Conservation (phyloP, 2,888 invertebrate species). For the Seira musarum region DNA sequence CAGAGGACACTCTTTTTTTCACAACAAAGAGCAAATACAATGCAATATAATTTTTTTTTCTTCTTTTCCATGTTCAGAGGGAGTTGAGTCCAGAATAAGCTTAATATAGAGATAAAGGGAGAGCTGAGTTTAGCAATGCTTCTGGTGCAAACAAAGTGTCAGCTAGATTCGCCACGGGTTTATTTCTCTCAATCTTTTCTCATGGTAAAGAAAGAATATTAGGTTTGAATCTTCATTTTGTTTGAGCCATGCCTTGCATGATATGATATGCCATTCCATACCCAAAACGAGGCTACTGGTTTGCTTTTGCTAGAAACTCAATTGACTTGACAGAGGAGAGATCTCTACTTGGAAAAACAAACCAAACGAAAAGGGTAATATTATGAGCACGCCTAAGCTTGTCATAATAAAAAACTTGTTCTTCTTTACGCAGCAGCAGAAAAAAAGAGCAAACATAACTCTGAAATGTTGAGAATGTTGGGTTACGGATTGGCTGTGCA, state of each 20-base stretch:
- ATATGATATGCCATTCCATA: too few relatives aligned
- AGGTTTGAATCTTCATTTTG: not conserved
- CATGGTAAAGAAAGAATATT: not conserved
- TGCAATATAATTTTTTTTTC: not conserved
- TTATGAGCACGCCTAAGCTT: slow-evolving; percentile 56
- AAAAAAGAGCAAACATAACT: not conserved
- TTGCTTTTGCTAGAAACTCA: too few relatives aligned
- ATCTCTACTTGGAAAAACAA: slow-evolving; percentile 61
- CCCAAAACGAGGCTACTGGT: not conserved
- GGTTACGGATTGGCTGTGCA: slow-evolving; percentile 36
- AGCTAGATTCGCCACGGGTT: slow-evolving; percentile 70
- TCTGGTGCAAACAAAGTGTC: slow-evolving; percentile 67
- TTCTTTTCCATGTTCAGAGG: not conserved
- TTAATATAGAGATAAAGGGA: slow-evolving; percentile 51
- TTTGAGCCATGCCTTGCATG: not conserved
- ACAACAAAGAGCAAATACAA: not conserved
- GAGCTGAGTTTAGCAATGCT: slow-evolving; percentile 31
- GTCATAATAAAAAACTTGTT: slow-evolving; percentile 53
- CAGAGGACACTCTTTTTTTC: slow-evolving; percentile 16
- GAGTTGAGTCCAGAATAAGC: slow-evolving; percentile 30
- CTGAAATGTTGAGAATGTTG: too few relatives aligned
- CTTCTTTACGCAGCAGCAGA: slow-evolving; percentile 38
- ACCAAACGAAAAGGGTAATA: slow-evolving; percentile 33
- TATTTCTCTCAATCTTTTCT: slow-evolving; percentile 51
- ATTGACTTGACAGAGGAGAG: slow-evolving; percentile 38